Percentiles rank a stretch among this genome's conserved stretches.
Evolutionary conservation across 2,113 vertebrate genomes (phyloP).

Genomic region (Ranitomeya variabilis): DNA sequence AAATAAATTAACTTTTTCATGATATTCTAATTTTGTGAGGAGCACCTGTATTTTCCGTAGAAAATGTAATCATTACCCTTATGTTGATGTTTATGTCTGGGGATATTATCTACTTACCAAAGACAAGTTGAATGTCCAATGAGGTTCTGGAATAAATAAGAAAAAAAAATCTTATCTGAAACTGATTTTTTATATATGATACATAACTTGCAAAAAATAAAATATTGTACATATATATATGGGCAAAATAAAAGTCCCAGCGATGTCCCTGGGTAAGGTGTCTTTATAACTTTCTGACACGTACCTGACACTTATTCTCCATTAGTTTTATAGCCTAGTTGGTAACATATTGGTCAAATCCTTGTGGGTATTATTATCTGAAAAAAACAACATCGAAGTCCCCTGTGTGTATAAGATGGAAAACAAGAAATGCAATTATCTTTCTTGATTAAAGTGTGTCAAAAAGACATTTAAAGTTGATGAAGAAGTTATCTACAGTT

Average conservation of each 20-base stretch:
- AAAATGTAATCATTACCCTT: no score
- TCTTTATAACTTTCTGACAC: no score
- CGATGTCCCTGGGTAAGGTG: not conserved
- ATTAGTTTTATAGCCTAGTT: not conserved
- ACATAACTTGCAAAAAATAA: not conserved
- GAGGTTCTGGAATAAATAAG: not conserved
- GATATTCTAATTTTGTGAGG: no score
- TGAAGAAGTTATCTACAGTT: no score
- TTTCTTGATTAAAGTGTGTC: no score
- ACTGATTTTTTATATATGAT: not conserved
- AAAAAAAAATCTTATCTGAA: not conserved
- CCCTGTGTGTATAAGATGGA: not conserved
- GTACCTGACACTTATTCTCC: not conserved
- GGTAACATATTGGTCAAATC: not conserved
- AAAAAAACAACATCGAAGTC: not conserved
- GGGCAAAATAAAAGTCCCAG: not conserved
- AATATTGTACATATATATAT: not conserved
- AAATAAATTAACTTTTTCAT: no score
- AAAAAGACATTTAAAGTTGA: no score
- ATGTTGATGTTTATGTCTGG: not conserved
- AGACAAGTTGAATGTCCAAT: not conserved
- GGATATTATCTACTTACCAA: not conserved
- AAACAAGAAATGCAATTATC: not conserved
- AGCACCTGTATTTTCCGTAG: no score
- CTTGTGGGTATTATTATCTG: not conserved